A percentile compares a stretch with the other conserved stretches of the same genome.
Evolutionary conservation across 2,888 invertebrate genomes (phyloP).

Genomic region (Gari tellinella): DNA sequence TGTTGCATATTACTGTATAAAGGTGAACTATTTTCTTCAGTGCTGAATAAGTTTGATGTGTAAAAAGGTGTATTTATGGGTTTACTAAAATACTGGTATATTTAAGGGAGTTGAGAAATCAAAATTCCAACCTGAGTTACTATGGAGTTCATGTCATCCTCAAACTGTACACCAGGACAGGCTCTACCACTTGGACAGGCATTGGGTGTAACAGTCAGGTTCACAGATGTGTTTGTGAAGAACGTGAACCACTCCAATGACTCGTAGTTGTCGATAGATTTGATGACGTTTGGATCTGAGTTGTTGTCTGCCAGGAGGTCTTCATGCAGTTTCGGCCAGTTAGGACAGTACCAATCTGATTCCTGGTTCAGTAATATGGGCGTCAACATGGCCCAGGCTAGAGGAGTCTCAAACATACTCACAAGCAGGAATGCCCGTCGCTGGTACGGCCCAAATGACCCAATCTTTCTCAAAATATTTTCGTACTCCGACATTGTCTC

Average conservation of each 20-base stretch:
- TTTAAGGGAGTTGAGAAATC: too few species aligned
- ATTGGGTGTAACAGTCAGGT: constrained; percentile 35
- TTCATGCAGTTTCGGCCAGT: constrained; percentile 34
- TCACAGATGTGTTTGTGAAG: constrained; percentile 26
- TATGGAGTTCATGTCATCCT: constrained; percentile 74
- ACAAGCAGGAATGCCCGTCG: constrained; percentile 79
- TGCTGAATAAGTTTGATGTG: too few species aligned
- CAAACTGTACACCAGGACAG: constrained; percentile 62
- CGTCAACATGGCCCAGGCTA: constrained; percentile 82
- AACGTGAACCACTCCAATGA: constrained; percentile 26
- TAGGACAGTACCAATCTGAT: constrained; percentile 72
- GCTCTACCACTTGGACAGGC: constrained; percentile 48
- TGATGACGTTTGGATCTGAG: constrained; percentile 28
- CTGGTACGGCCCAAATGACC: constrained; percentile 81
- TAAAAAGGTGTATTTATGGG: too few species aligned
- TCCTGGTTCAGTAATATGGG: constrained; percentile 77
- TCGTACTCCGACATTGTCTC: constrained; percentile 78
- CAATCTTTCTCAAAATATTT: constrained; percentile 73
- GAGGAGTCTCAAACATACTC: constrained; percentile 81
- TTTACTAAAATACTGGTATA: too few species aligned
- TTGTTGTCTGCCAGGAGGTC: constrained; percentile 33
- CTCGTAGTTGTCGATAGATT: constrained; percentile 28
- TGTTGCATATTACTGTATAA: too few species aligned
- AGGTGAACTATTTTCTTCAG: too few species aligned
- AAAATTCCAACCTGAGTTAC: constrained; percentile 79